A percentile compares a stretch with the other conserved stretches of the same genome.
These are phyloP conservation scores for Danionella dracula DNA, from an alignment of 2,797 vertebrate genomes.

Conservation along the genomic window DNA sequence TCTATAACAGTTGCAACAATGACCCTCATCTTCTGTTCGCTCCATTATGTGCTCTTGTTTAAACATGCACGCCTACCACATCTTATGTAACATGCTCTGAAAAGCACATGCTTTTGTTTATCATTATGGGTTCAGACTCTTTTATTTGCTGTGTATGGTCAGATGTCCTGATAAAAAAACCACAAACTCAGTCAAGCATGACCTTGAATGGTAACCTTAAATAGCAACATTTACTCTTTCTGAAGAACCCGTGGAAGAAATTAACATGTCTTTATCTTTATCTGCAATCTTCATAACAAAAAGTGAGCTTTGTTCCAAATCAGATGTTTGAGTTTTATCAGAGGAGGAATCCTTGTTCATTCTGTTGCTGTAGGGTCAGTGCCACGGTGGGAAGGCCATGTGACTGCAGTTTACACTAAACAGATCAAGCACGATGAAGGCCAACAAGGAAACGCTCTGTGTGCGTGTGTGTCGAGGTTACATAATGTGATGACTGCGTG, in stretches of 20 bases:
- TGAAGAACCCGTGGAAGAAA: too few relatives aligned
- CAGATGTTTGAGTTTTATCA: neutral
- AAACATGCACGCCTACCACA: neutral
- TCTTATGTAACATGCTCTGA: neutral
- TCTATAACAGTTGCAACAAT: constrained; percentile 27
- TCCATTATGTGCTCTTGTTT: constrained; percentile 25
- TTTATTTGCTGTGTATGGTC: neutral
- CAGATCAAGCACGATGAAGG: constrained; percentile 8
- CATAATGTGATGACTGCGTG: constrained; percentile 16
- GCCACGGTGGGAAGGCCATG: constrained; percentile 35
- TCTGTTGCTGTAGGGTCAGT: neutral
- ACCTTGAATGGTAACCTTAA: too few relatives aligned
- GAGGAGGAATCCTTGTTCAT: neutral
- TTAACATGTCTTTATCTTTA: neutral
- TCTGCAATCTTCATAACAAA: neutral
- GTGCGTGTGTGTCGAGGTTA: constrained; percentile 6
- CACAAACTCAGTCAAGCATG: too few relatives aligned
- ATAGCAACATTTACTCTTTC: too few relatives aligned
- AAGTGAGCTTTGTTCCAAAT: neutral
- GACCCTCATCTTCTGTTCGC: constrained; percentile 27
- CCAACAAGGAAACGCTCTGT: neutral
- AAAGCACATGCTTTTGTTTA: neutral
- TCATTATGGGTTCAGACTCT: neutral
- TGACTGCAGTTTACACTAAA: constrained; percentile 23
- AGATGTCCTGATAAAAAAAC: neutral